Conservation (phyloP, 2,797 vertebrate genomes). For the Enteromius radiatus region DNA sequence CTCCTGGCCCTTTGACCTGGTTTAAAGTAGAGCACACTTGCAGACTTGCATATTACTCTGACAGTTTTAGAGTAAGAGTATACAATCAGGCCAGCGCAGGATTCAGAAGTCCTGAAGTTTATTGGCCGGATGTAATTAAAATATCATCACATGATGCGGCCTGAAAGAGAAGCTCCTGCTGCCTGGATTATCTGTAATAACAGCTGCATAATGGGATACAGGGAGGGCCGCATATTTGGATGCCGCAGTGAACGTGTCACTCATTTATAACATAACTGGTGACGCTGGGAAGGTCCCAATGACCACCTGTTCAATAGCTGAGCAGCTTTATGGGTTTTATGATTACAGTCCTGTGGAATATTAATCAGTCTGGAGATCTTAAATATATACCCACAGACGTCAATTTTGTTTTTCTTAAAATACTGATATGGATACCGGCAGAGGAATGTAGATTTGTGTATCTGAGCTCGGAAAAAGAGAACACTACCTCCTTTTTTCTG, state of each 20-base stretch:
- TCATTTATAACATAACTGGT: constrained; percentile 34
- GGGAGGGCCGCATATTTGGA: constrained; percentile 25
- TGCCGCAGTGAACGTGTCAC: constrained; percentile 12
- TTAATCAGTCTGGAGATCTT: constrained; percentile 16
- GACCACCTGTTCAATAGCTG: constrained; percentile 40
- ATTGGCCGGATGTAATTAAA: constrained; percentile 40
- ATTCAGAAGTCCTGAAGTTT: constrained; percentile 18
- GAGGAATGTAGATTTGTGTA: neutral
- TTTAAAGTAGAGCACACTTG: constrained; percentile 24
- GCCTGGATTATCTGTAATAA: constrained; percentile 32
- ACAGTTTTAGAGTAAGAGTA: constrained; percentile 23
- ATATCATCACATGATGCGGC: constrained; percentile 33
- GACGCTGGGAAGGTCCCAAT: constrained; percentile 9
- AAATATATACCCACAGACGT: constrained; percentile 3
- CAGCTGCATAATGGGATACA: constrained; percentile 34
- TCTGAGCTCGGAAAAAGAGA: neutral
- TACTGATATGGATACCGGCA: constrained; percentile 1
- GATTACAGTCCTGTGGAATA: constrained; percentile 16
- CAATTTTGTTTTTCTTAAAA: constrained; percentile 24
- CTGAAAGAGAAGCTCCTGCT: constrained; percentile 21
- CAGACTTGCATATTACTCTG: constrained; percentile 9
- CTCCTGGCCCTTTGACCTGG: constrained; percentile 38
- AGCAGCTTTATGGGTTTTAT: neutral
- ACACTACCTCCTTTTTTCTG: neutral
- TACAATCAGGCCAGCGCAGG: constrained; percentile 7